Base-by-base conservation (phyloP, 2,797 vertebrate species). In the Poecilia velifera region DNA sequence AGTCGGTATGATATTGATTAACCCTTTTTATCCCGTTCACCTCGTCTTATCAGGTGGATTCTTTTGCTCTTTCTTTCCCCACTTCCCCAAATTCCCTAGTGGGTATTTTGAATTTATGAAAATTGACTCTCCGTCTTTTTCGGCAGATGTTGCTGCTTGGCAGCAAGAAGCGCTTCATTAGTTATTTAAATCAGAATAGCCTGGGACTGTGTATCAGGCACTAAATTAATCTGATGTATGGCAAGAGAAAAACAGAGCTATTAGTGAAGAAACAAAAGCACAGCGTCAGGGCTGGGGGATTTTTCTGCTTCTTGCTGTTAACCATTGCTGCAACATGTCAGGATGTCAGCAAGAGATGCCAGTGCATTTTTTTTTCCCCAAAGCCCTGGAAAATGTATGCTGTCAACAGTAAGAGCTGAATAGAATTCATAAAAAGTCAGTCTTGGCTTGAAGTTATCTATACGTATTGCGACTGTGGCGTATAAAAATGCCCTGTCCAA, bases 61-160 rank as follows among this genome's bases (percentile, higher is more conserved):
- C 77, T 78, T 76, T 66, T 57, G 80, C 76, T 79, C 75, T 80
- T 74, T 82, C 55, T 70, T 45, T 55, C 79, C 49, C 78, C 9
- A 20, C 68, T 72, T 82, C 78, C 73, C 59, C 51, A 59, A 79
- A 82, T 84, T 89, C 91, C 88, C 89, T 62, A 76, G 83, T 86
- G 90, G 88, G 31, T 85, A 79, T 92, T 92, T 90, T 64, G 41
- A 91, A 91, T 93, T 87, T 81, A 92, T 93, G 87, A 93, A 94
- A 94, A 94, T 84, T 89, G 92, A 93, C 92, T 92, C 80, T 82
- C 83, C 75, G 39, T 92, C 88, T 94, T 87, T 91, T 88, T 82
- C 86, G 93, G 90, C 93, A 94, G 91, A 95, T 94, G 94, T 90
- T 94, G 74, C 79, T 84, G 88, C 85, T 91, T 92, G 93, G 93